phyloP scores from a whole-genome alignment of 2,113 vertebrate genomes.

The Xiphophorus couchianus region DNA sequence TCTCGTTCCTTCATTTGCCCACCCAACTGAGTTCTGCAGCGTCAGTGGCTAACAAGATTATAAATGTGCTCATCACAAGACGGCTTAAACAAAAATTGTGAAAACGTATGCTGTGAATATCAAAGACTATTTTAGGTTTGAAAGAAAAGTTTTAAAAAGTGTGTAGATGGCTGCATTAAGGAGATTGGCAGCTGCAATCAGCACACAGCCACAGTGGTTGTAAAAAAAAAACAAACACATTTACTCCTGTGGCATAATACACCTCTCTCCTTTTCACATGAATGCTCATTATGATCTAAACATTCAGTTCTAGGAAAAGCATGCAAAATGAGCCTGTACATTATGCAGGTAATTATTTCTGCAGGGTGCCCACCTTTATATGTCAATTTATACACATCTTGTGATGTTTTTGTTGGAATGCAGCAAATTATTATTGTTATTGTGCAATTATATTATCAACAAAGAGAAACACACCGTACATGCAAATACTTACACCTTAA shows the following conservation, averaged over 20 bases:
- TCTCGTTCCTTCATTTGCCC: constrained; percentile 13
- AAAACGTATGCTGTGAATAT: constrained; percentile 24
- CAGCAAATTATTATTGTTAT: not conserved
- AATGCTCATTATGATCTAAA: constrained; percentile 19
- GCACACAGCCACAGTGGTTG: constrained; percentile 28
- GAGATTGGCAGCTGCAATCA: constrained; percentile 38
- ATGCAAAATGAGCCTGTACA: not conserved
- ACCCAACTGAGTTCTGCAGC: not conserved
- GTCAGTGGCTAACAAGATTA: constrained; percentile 1
- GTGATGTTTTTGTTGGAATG: not conserved
- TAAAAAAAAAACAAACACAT: constrained; percentile 21
- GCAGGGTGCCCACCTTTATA: not conserved
- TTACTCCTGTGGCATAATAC: constrained; percentile 26
- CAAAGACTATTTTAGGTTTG: constrained; percentile 21
- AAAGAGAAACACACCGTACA: not conserved
- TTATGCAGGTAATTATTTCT: not conserved
- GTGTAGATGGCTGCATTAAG: not conserved
- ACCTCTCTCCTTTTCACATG: constrained; percentile 10
- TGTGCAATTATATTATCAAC: not conserved
- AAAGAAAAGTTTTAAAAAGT: constrained; percentile 32
- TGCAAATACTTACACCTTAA: not conserved
- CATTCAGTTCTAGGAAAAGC: constrained; percentile 6
- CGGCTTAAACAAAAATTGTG: constrained; percentile 7
- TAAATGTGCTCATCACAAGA: constrained; percentile 3
- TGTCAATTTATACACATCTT: no score